phyloP scores from a whole-genome alignment of 2,797 vertebrate species.

The Pithecia hirsuta region DNA sequence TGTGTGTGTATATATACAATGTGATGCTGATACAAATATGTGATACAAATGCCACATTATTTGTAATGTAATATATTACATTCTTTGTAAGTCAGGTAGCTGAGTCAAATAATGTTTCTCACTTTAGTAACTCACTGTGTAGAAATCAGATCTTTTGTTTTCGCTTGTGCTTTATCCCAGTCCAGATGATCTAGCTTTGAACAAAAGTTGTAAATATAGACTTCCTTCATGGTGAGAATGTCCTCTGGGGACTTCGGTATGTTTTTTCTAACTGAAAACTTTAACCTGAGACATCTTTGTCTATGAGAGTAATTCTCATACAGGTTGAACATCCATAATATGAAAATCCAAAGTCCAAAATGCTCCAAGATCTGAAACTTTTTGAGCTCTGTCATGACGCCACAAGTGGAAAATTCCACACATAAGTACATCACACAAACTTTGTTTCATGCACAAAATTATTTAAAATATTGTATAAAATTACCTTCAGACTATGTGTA shows the following conservation, averaged over 20 bases:
- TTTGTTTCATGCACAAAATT: neutral
- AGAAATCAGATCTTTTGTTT: neutral
- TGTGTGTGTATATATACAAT: no score
- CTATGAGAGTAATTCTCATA: neutral
- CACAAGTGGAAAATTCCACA: neutral
- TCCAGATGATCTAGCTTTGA: neutral
- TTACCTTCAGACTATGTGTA: neutral
- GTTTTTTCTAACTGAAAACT: neutral
- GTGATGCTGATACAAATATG: no score
- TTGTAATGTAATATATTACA: no score
- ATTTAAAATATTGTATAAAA: neutral
- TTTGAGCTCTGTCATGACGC: neutral
- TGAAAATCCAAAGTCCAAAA: neutral
- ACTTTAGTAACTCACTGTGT: neutral
- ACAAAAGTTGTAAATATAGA: neutral
- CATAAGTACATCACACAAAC: neutral
- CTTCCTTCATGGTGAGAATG: neutral
- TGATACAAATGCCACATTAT: no score
- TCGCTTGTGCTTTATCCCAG: neutral
- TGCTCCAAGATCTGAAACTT: neutral
- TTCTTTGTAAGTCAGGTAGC: neutral
- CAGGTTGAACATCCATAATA: neutral
- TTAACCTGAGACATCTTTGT: neutral
- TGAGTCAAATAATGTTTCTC: neutral
- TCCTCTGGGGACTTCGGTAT: neutral